Evolutionary conservation across 2,113 vertebrate genomes (phyloP).

Genomic region (Mastomys coucha): DNA sequence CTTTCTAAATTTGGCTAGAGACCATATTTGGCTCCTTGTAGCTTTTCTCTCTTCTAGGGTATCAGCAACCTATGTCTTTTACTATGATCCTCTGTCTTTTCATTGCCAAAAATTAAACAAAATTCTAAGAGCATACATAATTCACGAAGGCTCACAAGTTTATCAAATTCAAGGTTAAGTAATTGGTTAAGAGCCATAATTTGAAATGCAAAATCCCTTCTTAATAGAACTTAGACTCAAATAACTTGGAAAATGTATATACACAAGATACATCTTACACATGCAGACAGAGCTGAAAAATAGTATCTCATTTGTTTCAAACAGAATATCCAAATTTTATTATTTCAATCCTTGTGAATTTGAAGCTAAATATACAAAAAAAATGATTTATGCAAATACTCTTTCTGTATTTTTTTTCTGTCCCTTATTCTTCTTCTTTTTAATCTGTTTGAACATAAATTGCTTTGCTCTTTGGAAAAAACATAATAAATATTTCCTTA

Average conservation of each 20-base stretch:
- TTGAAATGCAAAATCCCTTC: constrained; percentile 9
- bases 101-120: neutral
- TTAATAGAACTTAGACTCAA: neutral
- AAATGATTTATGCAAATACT: fast-evolving
- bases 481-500: neutral
- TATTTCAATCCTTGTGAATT: neutral
- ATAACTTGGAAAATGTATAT: neutral
- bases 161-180: neutral
- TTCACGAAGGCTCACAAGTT: neutral
- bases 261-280: neutral
- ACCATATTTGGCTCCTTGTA: neutral
- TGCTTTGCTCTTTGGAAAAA: neutral
- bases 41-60: neutral
- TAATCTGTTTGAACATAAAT: neutral
- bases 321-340: neutral
- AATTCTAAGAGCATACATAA: neutral
- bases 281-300: neutral
- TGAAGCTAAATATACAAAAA: neutral
- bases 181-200: neutral
- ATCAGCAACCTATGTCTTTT: neutral
- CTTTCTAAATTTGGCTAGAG: neutral
- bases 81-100: neutral
- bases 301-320: neutral
- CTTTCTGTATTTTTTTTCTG: fast-evolving
- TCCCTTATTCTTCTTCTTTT: neutral